Evolutionary conservation across 2,797 vertebrate genomes (phyloP).

Genomic region (Anabacerthia variegaticeps): DNA sequence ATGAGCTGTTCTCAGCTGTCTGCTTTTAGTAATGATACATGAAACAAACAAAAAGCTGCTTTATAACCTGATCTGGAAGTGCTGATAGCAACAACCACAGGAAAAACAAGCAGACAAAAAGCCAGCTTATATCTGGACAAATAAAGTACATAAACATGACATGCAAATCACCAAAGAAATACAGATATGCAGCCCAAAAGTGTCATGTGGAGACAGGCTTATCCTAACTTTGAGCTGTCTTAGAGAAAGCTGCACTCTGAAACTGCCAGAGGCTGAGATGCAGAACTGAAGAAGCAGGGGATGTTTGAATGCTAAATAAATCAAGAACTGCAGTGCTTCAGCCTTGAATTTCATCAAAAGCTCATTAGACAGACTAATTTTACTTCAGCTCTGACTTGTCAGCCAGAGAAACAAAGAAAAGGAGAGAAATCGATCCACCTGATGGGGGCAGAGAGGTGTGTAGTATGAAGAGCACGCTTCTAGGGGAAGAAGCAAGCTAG

Average conservation of each 20-base stretch:
- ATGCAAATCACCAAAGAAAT: conserved; percentile 16
- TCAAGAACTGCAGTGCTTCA: conserved; percentile 22
- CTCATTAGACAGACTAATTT: neutral
- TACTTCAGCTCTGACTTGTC: neutral
- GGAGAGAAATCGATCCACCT: neutral
- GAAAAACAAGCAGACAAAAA: conserved; percentile 12
- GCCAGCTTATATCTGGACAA: neutral
- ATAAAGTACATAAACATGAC: conserved; percentile 2
- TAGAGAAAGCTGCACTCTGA: neutral
- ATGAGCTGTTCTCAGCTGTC: neutral
- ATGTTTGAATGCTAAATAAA: conserved; percentile 31
- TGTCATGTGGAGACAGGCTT: conserved; percentile 35
- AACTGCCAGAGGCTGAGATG: neutral
- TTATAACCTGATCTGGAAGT: neutral
- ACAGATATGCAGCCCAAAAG: conserved; percentile 4
- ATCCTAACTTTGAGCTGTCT: neutral
- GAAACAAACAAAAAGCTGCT: conserved; percentile 6
- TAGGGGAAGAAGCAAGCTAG: neutral
- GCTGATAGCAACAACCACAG: neutral
- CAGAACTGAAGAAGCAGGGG: neutral
- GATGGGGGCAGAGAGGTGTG: neutral
- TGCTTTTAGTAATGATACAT: neutral
- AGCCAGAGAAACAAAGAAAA: neutral
- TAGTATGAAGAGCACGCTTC: neutral
- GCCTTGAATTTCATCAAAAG: conserved; percentile 8